Base-by-base conservation (phyloP, 2,888 invertebrate species). In the Atherix ibis region DNA sequence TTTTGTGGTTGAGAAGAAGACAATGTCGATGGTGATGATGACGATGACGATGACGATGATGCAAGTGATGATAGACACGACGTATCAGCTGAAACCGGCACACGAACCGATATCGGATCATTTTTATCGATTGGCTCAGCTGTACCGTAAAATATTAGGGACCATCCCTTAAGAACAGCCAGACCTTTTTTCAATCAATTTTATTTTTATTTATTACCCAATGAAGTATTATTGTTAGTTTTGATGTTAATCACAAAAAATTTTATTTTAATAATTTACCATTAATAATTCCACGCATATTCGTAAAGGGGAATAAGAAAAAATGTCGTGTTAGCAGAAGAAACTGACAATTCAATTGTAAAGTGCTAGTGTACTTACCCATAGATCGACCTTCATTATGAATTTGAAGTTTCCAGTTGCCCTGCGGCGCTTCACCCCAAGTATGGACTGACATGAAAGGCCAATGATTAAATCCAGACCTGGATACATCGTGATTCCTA, bases 371-470 rank as follows among this genome's bases (percentile, higher is more conserved):
- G 12, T 24, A 52, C 57, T 49, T 62, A 89, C 88, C 88, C 67
- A 82, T 71, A 52, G 77, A 80, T 52, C 80, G 71, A 43, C 91
- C 94, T 63, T 89, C 88, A 59, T 94, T 94, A 59, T 91, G 89
- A 40, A 98, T 85, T 62, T 94, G 91, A 39, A 98, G 68, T 50
- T 80, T 80, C 98, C 98, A 98, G 42, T 74, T 71, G 27, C 98
- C 98, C 43, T 83, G 73, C 1, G 95, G 91, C 18, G 76, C 73
- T 59, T 98, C 98, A 14, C 97, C 97, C 98, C 98, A 98, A 56
- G 82, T 88, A 63, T 98, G 97, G 40, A 87, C 94, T 30, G 94
- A 92, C 97, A 98, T 97, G 65, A 98, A 98, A 35, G 97, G 97
- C 98, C 98, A 98, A 48, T 88, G 81, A 56, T 75, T 81, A 66